Percentiles rank a stretch among this genome's conserved stretches.
phyloP scores from a whole-genome alignment of 2,797 vertebrate species.

The Smutsia temminckii region DNA sequence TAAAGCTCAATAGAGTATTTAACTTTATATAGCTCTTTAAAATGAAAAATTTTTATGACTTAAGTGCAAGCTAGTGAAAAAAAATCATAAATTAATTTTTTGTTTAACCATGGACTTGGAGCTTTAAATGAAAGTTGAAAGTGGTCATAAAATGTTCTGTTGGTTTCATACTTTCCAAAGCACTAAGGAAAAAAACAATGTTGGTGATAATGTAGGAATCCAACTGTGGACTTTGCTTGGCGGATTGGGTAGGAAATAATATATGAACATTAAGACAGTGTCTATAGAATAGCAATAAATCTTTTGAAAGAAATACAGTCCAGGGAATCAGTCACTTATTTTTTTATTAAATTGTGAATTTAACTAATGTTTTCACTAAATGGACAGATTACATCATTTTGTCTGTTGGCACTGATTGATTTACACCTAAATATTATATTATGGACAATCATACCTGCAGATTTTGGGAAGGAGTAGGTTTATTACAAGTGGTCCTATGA shows the following conservation, averaged over 20 bases:
- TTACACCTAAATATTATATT: not conserved
- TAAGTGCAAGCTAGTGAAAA: constrained; percentile 53
- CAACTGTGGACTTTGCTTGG: not conserved
- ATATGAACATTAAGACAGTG: not conserved
- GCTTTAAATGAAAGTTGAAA: constrained; percentile 57
- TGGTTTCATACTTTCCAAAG: constrained; percentile 31
- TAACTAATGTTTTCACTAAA: not conserved
- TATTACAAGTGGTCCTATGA: not conserved
- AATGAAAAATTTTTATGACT: constrained; percentile 51
- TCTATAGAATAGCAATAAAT: not conserved
- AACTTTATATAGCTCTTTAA: constrained; percentile 62
- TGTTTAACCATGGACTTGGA: constrained; percentile 29
- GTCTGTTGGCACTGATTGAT: not conserved
- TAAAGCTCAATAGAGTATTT: constrained; percentile 59
- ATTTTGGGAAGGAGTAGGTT: not conserved
- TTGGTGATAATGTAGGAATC: not conserved
- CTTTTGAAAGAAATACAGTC: not conserved
- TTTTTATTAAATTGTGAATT: constrained; percentile 11
- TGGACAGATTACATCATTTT: not conserved
- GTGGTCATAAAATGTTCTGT: constrained; percentile 60
- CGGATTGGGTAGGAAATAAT: not conserved
- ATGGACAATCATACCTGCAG: not conserved
- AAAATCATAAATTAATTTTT: constrained; percentile 70
- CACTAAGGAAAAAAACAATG: not conserved
- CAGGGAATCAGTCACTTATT: not conserved